A percentile compares a stretch with the other conserved stretches of the same genome.
Conservation (phyloP, 2,113 vertebrate species). For the Stegostoma tigrinum region DNA sequence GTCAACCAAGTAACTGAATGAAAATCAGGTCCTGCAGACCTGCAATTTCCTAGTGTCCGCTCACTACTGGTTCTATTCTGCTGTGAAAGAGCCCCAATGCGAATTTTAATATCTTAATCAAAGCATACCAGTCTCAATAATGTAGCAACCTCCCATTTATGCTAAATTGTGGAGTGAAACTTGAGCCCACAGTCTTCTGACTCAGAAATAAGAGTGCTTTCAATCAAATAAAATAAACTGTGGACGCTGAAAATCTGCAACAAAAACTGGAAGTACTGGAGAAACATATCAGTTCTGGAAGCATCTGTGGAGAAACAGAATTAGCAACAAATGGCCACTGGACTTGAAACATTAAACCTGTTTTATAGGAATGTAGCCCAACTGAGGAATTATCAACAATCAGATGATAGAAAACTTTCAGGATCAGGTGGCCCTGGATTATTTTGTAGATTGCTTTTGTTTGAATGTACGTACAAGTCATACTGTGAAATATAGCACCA, state of each 20-base stretch:
- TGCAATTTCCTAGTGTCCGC: not conserved
- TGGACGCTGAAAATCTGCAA: no score
- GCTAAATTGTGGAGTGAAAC: not conserved
- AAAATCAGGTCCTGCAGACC: not conserved
- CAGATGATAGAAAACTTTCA: not conserved
- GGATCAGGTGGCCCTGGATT: not conserved
- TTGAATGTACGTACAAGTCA: not conserved
- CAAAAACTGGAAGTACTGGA: no score
- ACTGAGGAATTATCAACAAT: not conserved
- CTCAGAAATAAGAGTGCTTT: not conserved
- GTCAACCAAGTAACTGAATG: not conserved
- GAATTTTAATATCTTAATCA: not conserved
- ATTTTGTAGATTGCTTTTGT: not conserved
- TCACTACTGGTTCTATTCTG: not conserved
- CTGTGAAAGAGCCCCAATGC: not conserved
- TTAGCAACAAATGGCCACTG: no score
- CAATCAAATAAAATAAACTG: not conserved
- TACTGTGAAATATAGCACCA: not conserved
- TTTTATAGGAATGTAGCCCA: not conserved
- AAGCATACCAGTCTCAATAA: not conserved
- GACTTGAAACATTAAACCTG: no score
- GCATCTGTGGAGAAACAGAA: no score
- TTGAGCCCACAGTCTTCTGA: not conserved
- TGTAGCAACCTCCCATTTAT: not conserved
- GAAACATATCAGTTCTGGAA: no score